Evolutionary conservation across 2,113 vertebrate species (phyloP).

Genomic region (Lota lota): DNA sequence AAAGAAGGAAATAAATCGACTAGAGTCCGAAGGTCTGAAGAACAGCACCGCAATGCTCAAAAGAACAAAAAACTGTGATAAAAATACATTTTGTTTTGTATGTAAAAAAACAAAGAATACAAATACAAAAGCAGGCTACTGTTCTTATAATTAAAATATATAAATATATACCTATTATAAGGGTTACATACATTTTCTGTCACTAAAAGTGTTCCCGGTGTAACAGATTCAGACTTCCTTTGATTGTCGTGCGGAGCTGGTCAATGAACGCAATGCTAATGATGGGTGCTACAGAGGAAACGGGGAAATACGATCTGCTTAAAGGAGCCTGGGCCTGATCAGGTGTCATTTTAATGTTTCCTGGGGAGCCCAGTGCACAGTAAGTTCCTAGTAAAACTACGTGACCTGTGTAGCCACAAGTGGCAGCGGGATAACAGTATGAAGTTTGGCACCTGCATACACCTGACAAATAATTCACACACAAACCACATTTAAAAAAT

Average conservation of each 20-base stretch:
- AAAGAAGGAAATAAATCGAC: no score
- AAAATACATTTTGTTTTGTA: no score
- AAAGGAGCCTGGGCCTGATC: conserved; percentile 12
- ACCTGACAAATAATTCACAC: conserved; percentile 1
- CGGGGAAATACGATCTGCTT: not conserved
- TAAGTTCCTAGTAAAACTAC: conserved; percentile 16
- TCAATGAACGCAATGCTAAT: conserved; percentile 13
- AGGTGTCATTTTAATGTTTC: conserved; percentile 41
- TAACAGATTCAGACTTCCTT: not conserved
- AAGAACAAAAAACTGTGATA: no score
- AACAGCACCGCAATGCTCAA: no score
- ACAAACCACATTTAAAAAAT: not conserved
- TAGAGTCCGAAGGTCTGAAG: no score
- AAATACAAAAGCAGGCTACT: no score
- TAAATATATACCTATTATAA: no score
- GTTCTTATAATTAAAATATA: no score
- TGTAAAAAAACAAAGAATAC: no score
- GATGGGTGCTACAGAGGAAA: conserved; percentile 2
- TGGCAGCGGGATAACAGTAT: not conserved
- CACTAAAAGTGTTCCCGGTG: not conserved
- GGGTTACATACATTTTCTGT: no score
- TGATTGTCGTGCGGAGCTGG: conserved; percentile 7
- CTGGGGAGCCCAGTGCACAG: conserved; percentile 14
- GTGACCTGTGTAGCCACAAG: conserved; percentile 5
- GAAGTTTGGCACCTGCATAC: conserved; percentile 17